Percentiles rank a stretch among this genome's conserved stretches.
These are phyloP conservation scores for Onychostruthus taczanowskii DNA, from an alignment of 2,113 vertebrate genomes.

Conservation along the genomic window DNA sequence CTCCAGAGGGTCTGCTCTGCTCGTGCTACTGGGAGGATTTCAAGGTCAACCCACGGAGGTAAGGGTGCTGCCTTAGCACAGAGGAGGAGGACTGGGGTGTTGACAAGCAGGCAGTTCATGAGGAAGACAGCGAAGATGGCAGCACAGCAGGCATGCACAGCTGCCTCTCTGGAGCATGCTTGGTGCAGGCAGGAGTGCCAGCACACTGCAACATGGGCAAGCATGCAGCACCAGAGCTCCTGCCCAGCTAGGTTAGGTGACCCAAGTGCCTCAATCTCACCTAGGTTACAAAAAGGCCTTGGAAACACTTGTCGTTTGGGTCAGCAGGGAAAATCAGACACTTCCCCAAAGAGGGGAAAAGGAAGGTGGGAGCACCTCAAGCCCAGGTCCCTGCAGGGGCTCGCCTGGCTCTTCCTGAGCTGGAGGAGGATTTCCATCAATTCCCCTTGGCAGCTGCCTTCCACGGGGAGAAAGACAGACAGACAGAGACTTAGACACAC, in stretches of 20 bases:
- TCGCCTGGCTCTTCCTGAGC: not conserved
- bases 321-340: not conserved
- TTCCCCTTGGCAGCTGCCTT: not conserved
- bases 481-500: not conserved
- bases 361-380: not conserved
- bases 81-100: not conserved
- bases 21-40: not conserved
- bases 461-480: not conserved
- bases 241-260: fast-evolving
- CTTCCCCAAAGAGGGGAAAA: not conserved
- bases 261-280: not conserved
- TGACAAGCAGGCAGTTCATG: not conserved
- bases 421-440: not conserved
- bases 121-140: fast-evolving
- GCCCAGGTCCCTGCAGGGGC: not conserved
- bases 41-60: not conserved
- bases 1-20: not conserved
- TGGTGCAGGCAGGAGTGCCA: fast-evolving
- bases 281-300: not conserved
- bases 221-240: not conserved
- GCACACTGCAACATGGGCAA: not conserved
- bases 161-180: not conserved
- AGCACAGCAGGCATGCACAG: not conserved
- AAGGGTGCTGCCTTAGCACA: not conserved
- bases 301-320: not conserved